These are phyloP conservation scores for Anoura caudifer DNA, from an alignment of 2,113 vertebrate species.

Conservation along the genomic window DNA sequence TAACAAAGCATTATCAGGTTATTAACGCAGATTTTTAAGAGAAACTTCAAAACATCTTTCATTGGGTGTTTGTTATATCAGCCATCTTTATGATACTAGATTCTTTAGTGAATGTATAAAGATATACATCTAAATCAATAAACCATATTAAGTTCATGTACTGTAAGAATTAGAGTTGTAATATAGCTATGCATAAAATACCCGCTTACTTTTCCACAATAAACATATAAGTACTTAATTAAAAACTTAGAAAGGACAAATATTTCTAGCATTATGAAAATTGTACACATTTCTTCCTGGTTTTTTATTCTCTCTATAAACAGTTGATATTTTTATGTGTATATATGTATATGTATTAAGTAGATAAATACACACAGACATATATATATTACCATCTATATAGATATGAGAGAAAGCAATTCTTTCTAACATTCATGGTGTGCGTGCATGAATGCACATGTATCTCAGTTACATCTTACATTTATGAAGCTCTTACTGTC, in stretches of 20 bases:
- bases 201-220: not conserved
- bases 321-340: not conserved
- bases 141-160: not conserved
- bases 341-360: not conserved
- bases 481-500: not conserved
- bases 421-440: not conserved
- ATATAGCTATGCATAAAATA: not conserved
- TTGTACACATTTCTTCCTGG: not conserved
- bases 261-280: not conserved
- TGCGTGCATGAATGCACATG: not conserved
- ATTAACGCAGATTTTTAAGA: slow-evolving; percentile 36
- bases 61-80: not conserved
- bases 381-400: not conserved
- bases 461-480: not conserved
- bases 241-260: not conserved
- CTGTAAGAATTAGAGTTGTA: not conserved
- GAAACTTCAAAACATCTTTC: slow-evolving; percentile 3
- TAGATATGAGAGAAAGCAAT: too few species aligned
- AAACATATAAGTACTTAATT: not conserved
- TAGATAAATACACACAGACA: not conserved
- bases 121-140: not conserved
- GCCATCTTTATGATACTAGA: not conserved
- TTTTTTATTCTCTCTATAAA: not conserved
- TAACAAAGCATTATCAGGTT: slow-evolving; percentile 35
- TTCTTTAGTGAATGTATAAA: not conserved